Percentiles rank a stretch among this genome's conserved stretches.
Conservation (phyloP, 2,888 invertebrate species). For the Tromatobia lineatoria region DNA sequence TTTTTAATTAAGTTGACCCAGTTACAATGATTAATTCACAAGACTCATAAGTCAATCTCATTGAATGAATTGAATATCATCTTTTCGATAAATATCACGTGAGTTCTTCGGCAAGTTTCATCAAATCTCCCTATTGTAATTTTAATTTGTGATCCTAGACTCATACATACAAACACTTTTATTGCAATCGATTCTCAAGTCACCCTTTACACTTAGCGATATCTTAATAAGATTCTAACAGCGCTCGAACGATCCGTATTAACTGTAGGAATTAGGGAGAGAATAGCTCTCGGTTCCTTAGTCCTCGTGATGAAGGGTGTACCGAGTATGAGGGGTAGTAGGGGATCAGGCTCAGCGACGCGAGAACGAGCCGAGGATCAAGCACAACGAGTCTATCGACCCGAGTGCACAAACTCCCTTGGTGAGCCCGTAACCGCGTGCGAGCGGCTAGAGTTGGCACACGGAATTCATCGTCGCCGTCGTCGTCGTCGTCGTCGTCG, state of each 20-base stretch:
- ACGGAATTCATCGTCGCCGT: conserved; percentile 38
- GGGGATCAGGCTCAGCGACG: conserved; percentile 43
- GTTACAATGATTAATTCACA: not conserved
- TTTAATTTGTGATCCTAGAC: not conserved
- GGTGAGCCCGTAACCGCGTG: conserved; percentile 47
- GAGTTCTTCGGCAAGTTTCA: too few species aligned
- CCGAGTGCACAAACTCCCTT: conserved; percentile 63
- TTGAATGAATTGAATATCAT: too few species aligned
- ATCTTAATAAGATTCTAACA: conserved; percentile 13
- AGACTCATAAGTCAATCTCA: not conserved
- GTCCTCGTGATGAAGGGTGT: conserved; percentile 20
- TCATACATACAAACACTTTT: not conserved
- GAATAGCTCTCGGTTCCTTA: conserved; percentile 21
- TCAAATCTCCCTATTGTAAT: not conserved
- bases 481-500: conserved; percentile 26
- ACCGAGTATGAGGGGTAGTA: conserved; percentile 1
- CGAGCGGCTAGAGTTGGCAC: conserved; percentile 43
- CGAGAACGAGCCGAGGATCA: conserved; percentile 57
- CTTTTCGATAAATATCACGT: too few species aligned
- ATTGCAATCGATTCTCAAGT: not conserved
- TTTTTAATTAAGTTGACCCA: not conserved
- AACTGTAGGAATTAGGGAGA: conserved; percentile 45
- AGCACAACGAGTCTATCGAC: conserved; percentile 66
- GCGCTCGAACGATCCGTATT: conserved; percentile 20
- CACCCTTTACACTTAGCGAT: conserved; percentile 2